A percentile compares a stretch with the other conserved stretches of the same genome.
phyloP scores from a whole-genome alignment of 1,140 invertebrate species.

The Pachyrhynchus sulphureomaculatus region DNA sequence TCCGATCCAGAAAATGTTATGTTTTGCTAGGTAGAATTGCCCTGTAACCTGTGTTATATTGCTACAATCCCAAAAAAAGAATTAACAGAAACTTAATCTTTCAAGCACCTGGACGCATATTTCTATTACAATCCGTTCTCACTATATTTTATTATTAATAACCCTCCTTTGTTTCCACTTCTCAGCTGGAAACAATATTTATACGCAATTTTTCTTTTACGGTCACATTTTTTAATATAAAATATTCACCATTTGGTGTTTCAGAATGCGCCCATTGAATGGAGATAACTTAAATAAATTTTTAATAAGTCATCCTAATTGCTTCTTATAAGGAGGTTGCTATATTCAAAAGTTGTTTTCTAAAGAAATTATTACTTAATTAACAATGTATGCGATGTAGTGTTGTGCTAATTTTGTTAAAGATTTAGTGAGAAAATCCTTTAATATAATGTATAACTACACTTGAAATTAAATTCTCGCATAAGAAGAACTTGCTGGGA shows the following conservation, averaged over 20 bases:
- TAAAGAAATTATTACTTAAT: conserved; percentile 14
- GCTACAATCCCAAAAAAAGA: no score
- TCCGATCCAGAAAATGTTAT: no score
- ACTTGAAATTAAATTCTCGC: conserved; percentile 3
- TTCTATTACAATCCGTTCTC: no score
- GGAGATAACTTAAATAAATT: conserved; percentile 13
- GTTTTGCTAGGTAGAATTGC: no score
- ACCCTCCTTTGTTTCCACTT: conserved; percentile 4
- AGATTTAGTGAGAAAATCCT: neutral
- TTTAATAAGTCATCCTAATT: conserved; percentile 20
- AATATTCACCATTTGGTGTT: neutral
- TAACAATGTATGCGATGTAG: no score
- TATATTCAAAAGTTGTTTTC: conserved; percentile 2
- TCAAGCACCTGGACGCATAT: no score
- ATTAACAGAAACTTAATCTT: no score
- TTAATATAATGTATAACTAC: conserved; percentile 8
- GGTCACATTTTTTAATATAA: conserved; percentile 6
- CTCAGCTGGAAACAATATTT: conserved; percentile 2
- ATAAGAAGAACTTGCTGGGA: neutral
- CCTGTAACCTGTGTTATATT: no score
- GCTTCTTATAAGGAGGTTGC: neutral
- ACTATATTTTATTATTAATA: no score
- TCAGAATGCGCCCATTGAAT: conserved; percentile 11
- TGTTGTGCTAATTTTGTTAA: conserved; percentile 2
- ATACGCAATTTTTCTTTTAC: neutral